A percentile compares a stretch with the other conserved stretches of the same genome.
Conservation (phyloP, 2,797 vertebrate genomes). For the Macroramphosus scolopax region DNA sequence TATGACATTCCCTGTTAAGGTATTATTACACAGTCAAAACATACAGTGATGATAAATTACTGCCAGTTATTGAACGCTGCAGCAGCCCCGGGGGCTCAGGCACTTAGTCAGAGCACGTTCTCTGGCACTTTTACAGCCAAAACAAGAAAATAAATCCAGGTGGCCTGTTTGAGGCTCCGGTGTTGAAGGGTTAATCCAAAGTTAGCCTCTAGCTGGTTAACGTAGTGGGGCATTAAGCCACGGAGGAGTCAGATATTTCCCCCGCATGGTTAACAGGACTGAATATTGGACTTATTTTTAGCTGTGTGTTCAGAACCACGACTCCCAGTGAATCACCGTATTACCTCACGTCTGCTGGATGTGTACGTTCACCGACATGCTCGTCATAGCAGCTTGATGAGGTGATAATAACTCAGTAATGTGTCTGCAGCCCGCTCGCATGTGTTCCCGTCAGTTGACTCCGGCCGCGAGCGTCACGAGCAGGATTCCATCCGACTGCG, state of each 20-base stretch:
- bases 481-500: too few relatives aligned
- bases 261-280: neutral
- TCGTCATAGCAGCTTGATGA: conserved; percentile 10
- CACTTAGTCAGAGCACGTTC: too few relatives aligned
- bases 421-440: neutral
- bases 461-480: neutral
- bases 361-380: conserved; percentile 3
- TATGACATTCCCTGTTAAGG: too few relatives aligned
- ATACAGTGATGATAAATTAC: too few relatives aligned
- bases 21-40: too few relatives aligned
- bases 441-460: conserved; percentile 3
- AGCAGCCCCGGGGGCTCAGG: too few relatives aligned
- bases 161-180: too few relatives aligned
- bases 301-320: neutral
- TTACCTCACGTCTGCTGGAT: conserved; percentile 1
- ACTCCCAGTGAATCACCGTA: conserved; percentile 7
- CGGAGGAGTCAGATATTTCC: conserved; percentile 12
- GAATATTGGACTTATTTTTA: neutral
- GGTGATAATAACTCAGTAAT: conserved; percentile 1
- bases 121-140: too few relatives aligned
- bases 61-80: too few relatives aligned
- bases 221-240: conserved; percentile 8
- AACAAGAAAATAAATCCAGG: too few relatives aligned
- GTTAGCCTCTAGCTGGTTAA: conserved; percentile 1
- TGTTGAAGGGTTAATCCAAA: neutral